A percentile compares a stretch with the other conserved stretches of the same genome.
These are phyloP conservation scores for Halichondria panicea DNA, from an alignment of 37 sponge, comb jelly and placozoan species.

Conservation along the genomic window DNA sequence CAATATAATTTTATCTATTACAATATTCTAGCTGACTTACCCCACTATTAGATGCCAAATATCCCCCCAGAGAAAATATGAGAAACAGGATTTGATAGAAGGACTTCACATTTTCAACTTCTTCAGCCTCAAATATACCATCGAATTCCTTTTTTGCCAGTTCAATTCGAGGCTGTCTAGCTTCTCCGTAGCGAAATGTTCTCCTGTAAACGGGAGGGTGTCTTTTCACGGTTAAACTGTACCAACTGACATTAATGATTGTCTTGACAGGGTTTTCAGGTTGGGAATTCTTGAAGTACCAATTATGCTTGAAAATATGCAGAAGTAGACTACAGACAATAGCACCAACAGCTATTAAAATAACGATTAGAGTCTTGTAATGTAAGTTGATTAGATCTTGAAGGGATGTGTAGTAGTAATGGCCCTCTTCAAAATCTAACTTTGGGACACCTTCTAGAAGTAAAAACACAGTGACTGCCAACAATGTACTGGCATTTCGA, in stretches of 20 bases:
- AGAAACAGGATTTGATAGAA: constrained; percentile 34
- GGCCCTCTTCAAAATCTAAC: too few relatives aligned
- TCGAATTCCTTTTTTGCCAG: constrained; percentile 47
- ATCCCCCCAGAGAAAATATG: constrained; percentile 12
- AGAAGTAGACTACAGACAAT: constrained; percentile 13
- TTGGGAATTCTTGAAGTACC: constrained; percentile 19
- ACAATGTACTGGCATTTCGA: constrained; percentile 4
- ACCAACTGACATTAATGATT: constrained; percentile 21
- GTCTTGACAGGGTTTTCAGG: constrained; percentile 26
- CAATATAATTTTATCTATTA: too few relatives aligned
- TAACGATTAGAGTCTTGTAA: too few relatives aligned
- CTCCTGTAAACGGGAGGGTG: constrained; percentile 20
- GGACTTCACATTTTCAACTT: constrained; percentile 56
- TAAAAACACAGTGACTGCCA: not conserved
- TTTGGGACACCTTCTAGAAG: too few relatives aligned
- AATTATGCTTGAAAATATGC: constrained; percentile 1
- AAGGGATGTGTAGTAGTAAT: too few relatives aligned
- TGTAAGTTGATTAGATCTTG: too few relatives aligned
- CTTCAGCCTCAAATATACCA: constrained; percentile 39
- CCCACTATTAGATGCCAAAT: constrained; percentile 18
- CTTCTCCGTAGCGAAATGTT: constrained; percentile 50
- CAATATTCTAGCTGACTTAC: too few relatives aligned
- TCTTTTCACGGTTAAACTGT: constrained; percentile 28
- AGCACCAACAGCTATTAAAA: not conserved
- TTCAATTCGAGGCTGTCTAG: constrained; percentile 29